phyloP scores from a whole-genome alignment of 2,113 vertebrate species.

The Mus spicilegus region DNA sequence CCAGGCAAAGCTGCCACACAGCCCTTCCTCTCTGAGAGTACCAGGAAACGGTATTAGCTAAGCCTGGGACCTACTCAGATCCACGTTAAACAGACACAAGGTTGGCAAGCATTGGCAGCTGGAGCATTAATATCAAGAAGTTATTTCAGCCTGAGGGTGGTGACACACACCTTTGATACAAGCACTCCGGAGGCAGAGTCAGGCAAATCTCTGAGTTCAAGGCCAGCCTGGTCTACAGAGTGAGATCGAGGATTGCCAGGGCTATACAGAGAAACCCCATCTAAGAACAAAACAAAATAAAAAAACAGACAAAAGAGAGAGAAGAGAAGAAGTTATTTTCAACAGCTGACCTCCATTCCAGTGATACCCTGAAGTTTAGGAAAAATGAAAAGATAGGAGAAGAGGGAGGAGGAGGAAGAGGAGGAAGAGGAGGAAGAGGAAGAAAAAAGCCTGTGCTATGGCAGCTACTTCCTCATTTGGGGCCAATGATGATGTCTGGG shows the following conservation, averaged over 20 bases:
- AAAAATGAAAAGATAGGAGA: no score
- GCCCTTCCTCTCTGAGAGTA: neutral
- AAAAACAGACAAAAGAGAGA: no score
- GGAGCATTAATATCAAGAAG: neutral
- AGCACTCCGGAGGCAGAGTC: neutral
- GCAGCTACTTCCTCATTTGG: neutral
- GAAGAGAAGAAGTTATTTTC: neutral
- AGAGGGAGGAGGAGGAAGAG: no score
- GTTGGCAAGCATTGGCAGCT: neutral
- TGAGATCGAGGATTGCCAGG: neutral
- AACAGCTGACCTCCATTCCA: neutral
- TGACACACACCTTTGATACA: neutral
- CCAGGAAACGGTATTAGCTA: no score
- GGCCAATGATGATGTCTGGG: neutral
- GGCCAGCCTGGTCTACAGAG: neutral
- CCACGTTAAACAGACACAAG: neutral
- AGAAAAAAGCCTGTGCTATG: no score
- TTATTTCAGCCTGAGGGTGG: neutral
- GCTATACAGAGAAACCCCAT: neutral
- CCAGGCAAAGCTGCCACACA: accelerated
- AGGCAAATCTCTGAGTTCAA: neutral
- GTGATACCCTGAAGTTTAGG: neutral
- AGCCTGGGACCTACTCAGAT: neutral
- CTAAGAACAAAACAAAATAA: neutral
- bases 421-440: no score